Evolutionary conservation across 2,797 vertebrate species (phyloP).

Genomic region (Pampus argenteus): DNA sequence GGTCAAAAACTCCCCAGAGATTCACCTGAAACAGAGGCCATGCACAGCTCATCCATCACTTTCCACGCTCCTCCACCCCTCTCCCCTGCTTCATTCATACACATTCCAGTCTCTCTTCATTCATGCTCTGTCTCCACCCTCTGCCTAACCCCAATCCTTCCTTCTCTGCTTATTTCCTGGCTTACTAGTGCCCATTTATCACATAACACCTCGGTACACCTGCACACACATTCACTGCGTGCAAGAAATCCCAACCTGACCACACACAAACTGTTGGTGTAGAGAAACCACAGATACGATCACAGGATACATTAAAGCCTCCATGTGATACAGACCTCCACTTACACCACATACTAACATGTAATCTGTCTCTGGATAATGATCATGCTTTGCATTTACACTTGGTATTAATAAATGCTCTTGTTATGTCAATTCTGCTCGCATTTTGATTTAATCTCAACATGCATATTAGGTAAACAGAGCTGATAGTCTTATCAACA

Average conservation of each 20-base stretch:
- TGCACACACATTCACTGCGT: constrained; percentile 46
- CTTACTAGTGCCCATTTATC: constrained; percentile 60
- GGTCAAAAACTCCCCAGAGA: constrained; percentile 68
- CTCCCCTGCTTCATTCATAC: constrained; percentile 57
- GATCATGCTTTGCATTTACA: not conserved
- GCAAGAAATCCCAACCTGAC: constrained; percentile 24
- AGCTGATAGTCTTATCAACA: not conserved
- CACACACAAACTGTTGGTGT: constrained; percentile 13
- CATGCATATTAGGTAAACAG: not conserved
- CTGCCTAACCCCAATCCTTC: not conserved
- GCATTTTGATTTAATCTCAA: not conserved
- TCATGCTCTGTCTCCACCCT: constrained; percentile 47
- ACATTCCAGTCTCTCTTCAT: constrained; percentile 57
- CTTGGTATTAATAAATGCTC: not conserved
- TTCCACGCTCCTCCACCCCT: constrained; percentile 14
- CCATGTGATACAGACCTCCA: not conserved
- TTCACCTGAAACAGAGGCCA: constrained; percentile 70
- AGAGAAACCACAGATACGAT: not conserved
- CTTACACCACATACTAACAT: not conserved
- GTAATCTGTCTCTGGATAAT: not conserved
- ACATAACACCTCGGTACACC: constrained; percentile 47
- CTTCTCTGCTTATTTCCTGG: constrained; percentile 47
- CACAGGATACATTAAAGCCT: not conserved
- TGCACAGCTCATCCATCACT: constrained; percentile 74
- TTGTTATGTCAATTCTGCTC: not conserved